Evolutionary conservation across 1,140 invertebrate genomes (phyloP).

Genomic region (Rhyzopertha dominica): DNA sequence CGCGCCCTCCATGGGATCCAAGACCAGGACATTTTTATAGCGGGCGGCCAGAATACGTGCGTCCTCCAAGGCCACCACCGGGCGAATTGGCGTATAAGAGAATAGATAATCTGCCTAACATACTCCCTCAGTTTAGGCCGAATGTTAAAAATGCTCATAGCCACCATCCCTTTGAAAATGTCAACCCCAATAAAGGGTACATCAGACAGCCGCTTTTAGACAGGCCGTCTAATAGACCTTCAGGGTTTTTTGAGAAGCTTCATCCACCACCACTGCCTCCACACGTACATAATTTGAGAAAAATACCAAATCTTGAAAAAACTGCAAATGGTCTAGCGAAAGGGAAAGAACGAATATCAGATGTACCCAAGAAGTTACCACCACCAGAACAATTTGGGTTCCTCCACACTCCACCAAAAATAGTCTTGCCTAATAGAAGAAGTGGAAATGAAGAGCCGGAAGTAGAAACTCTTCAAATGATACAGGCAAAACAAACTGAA

Average conservation of each 20-base stretch:
- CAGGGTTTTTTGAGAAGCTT: constrained; percentile 45
- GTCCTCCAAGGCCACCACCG: constrained; percentile 37
- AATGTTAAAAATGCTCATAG: constrained; percentile 44
- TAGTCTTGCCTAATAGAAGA: constrained; percentile 31
- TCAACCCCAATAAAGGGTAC: constrained; percentile 24
- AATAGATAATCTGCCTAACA: constrained; percentile 57
- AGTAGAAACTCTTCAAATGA: constrained; percentile 62
- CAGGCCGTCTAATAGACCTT: constrained; percentile 41
- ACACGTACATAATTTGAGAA: constrained; percentile 28
- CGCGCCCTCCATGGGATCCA: constrained; percentile 43
- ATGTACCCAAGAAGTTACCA: constrained; percentile 20
- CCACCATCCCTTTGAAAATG: constrained; percentile 14
- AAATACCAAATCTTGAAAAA: constrained; percentile 23
- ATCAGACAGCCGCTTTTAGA: constrained; percentile 41
- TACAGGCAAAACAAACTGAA: constrained; percentile 47
- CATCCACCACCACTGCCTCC: constrained; percentile 49
- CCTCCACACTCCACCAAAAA: constrained; percentile 38
- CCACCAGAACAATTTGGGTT: constrained; percentile 29
- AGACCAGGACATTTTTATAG: constrained; percentile 42
- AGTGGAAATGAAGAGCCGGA: constrained; percentile 31
- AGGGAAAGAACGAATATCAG: constrained; percentile 32
- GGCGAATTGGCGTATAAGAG: constrained; percentile 39
- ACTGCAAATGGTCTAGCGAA: constrained; percentile 25
- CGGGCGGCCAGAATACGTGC: constrained; percentile 39
- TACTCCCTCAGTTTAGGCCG: constrained; percentile 65